Evolutionary conservation across 2,797 vertebrate genomes (phyloP).

Genomic region (Prunella strophiata): DNA sequence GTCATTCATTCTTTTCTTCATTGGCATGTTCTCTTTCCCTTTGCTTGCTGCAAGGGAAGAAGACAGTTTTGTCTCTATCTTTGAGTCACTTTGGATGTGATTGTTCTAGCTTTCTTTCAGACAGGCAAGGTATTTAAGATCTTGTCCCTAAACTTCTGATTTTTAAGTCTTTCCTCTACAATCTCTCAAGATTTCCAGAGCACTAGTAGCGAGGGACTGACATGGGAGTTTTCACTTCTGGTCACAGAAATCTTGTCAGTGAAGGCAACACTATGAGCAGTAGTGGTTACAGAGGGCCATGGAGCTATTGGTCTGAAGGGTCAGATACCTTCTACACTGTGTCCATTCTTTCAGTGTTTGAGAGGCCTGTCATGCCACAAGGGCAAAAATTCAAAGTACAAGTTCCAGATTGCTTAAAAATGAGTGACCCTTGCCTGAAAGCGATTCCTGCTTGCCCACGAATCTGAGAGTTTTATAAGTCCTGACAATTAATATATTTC

Average conservation of each 20-base stretch:
- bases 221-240: background rate
- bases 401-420: background rate
- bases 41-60: background rate
- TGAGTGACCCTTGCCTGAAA: background rate
- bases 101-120: background rate
- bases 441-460: background rate
- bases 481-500: background rate
- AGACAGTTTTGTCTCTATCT: background rate
- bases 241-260: background rate
- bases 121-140: background rate
- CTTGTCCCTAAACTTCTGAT: background rate
- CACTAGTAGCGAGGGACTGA: background rate
- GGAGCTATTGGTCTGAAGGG: background rate
- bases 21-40: background rate
- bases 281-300: background rate
- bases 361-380: background rate
- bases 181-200: background rate
- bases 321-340: background rate
- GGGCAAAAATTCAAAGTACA: background rate
- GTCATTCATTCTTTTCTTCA: background rate
- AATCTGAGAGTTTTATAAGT: background rate
- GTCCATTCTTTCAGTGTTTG: background rate
- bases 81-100: background rate
- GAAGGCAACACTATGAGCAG: background rate
- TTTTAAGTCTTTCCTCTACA: background rate